Base-by-base conservation (phyloP, 2,797 vertebrate genomes). In the Limnodromus scolopaceus region DNA sequence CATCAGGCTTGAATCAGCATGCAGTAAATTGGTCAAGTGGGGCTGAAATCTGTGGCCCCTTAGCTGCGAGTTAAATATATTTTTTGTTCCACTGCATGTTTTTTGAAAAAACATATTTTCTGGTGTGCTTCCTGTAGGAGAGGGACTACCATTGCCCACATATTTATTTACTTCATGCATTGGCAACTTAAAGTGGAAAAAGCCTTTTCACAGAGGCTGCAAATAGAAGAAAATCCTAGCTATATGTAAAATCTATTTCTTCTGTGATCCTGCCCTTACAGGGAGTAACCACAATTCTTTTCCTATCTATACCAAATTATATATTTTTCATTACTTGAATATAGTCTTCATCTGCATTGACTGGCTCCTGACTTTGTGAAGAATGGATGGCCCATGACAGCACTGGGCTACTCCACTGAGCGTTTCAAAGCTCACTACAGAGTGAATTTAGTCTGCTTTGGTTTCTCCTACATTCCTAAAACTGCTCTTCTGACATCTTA, bases 141-240 rank as follows among this genome's bases (percentile, higher is more conserved):
- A 78, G 27, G 30, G 45, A n/a, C n/a, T 69, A 36, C 49, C 32
- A 48, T 86, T 85, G 43, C 24, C 43, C 51, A 55, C 16, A 3
- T 83, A 68, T 69, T 93, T 95, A 77, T 89, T 93, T 91, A 82
- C 58, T 43, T 86, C 10, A 2, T 0, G 1, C 34, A 34, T 5
- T 72, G 66, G 23, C 32, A 90, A 91, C 55, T 81, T 61, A 39
- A 78, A 84, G 36, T 71, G 78, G 36, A 85, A 96, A 83, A 91
- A 82, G n/a, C n/a, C n/a, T 87, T 88, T 93, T 75, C 20, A 65
- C 13, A 90, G 76, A 84, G 88, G 38, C 13, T 88, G 39, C 54
- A 92, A 87, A 75, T 43, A 81, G 49, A 89, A 91, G 49, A 93
- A 86, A 88, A 83, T 63, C 43, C 72, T 36, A 76, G 20, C 32